A percentile compares a stretch with the other conserved stretches of the same genome.
These are phyloP conservation scores for Apocrypta bakeri DNA, from an alignment of 1,140 invertebrate species.

Conservation along the genomic window DNA sequence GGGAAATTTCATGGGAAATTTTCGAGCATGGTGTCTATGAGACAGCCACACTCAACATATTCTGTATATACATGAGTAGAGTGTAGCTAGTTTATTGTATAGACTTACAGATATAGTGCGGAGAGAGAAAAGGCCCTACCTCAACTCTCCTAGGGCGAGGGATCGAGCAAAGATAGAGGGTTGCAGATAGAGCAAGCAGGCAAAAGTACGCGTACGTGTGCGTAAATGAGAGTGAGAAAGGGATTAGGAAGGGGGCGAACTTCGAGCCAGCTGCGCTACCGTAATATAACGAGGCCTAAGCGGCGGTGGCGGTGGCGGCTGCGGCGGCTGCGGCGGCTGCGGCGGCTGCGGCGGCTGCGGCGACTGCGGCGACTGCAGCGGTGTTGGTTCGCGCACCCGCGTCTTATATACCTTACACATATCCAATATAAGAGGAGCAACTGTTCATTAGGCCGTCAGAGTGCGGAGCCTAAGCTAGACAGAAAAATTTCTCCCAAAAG, in stretches of 20 bases:
- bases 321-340: too few relatives aligned
- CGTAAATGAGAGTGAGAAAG: slow-evolving; percentile 60
- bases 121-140: background rate
- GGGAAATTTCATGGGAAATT: too few relatives aligned
- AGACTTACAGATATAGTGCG: too few relatives aligned
- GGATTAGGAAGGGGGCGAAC: slow-evolving; percentile 59
- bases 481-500: slow-evolving; percentile 17
- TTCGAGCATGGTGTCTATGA: too few relatives aligned
- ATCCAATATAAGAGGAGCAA: slow-evolving; percentile 60
- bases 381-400: too few relatives aligned
- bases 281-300: slow-evolving; percentile 64
- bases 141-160: background rate
- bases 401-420: too few relatives aligned
- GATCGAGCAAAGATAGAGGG: background rate
- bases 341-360: too few relatives aligned
- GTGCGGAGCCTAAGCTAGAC: slow-evolving; percentile 63
- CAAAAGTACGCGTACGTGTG: background rate
- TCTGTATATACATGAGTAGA: too few relatives aligned
- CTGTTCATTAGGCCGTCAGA: slow-evolving; percentile 70
- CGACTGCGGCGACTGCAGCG: too few relatives aligned
- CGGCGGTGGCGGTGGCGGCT: slow-evolving; percentile 55
- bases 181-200: background rate
- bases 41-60: too few relatives aligned
- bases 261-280: slow-evolving; percentile 67
- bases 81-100: too few relatives aligned